Evolutionary conservation across 2,888 invertebrate species (phyloP), one percentile per base, ranked within the genome.

Genomic region (Meghimatium bilineatum): DNA sequence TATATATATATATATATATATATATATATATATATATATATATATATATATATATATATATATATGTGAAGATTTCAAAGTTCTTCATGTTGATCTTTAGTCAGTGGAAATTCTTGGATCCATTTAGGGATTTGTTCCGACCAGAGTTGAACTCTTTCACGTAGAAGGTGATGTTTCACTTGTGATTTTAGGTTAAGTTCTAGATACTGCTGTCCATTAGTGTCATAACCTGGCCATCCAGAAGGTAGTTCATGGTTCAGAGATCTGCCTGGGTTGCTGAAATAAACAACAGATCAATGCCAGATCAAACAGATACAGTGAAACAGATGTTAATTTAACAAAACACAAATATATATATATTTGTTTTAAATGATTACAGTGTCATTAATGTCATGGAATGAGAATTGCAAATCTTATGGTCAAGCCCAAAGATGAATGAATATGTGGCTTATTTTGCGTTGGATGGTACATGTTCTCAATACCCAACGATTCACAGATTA

Each of bases 71-170:
- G 38, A 6, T 71, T 26, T 71, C 12, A 71, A 26, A 71, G 71
- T 71, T 71, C 71, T 5, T 71, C 38, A 71, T 38, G 36, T 23
- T 36, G 36, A 1, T 71, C 71, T 5, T 71, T 71, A 36, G 71
- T 29, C 1, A 80, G 8, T 20, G 81, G 81, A 20, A 60, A 81
- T 26, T 81, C 63, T 12, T 20, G 29, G 60, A 81, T 72, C 81
- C 81, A 81, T 29, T 74, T 38, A 0, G 81, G 81, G 20, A 81
- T 81, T 44, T 66, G 60, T 29, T 72, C 44, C 26, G 81, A 56
- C 81, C 81, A 81, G 20, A 81, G 17, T 26, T 38, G 1, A 26
- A 81, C 38, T 23, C 74, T 38, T 36, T 72, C 81, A 10, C 60
- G 17, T 5, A 71, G 1, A 1, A 81, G 38, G n/a, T 81, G 38